Base-by-base conservation (phyloP, 1,140 invertebrate species). In the Apis dorsata region DNA sequence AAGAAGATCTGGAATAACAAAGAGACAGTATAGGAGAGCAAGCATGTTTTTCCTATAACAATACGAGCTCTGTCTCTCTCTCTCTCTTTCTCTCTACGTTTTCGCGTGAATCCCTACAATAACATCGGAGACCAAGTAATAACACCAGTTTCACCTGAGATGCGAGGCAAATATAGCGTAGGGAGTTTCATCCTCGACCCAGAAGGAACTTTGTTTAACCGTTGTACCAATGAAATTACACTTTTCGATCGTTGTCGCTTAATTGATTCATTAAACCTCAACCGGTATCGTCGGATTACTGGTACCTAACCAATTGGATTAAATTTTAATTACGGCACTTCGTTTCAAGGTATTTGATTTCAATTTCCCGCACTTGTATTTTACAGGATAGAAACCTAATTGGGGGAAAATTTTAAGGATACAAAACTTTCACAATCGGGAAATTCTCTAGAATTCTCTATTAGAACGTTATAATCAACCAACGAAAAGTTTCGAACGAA, bases 91-190 rank as follows among this genome's bases (percentile, higher is more conserved):
- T n/a, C n/a, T 28, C 55, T 21, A 21, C 21, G 19, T 55, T 78
- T 78, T 44, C 75, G 21, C 53, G 8, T 19, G 21, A 24, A 44
- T 70, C 66, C 65, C 5, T 79, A 51, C 13, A 60, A 79, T 70
- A 79, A 79, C 66, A 79, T n/a, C 49, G 65, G 19, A 15, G n/a
- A 70, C 49, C 76, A 60, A 79, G 66, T 79, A 79, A 79, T 79
- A 79, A 79, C 21, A 79, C 34, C 15, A 49, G 76, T 51, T 51
- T 19, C 65, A 13, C 15, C 19, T 28, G 65, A 63, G 34, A 34
- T 63, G 21, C 11, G 15, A 11, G 34, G 55, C 53, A 69, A 79
- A 70, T 70, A 79, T 49, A 12, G 34, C 21, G n/a, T 5, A 17
- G 15, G 5, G 15, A 28, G 19, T 24, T 51, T 71, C 49, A 12